A percentile compares a stretch with the other conserved stretches of the same genome.
These are phyloP conservation scores for Mus spicilegus DNA, from an alignment of 2,113 vertebrate genomes.

Conservation along the genomic window DNA sequence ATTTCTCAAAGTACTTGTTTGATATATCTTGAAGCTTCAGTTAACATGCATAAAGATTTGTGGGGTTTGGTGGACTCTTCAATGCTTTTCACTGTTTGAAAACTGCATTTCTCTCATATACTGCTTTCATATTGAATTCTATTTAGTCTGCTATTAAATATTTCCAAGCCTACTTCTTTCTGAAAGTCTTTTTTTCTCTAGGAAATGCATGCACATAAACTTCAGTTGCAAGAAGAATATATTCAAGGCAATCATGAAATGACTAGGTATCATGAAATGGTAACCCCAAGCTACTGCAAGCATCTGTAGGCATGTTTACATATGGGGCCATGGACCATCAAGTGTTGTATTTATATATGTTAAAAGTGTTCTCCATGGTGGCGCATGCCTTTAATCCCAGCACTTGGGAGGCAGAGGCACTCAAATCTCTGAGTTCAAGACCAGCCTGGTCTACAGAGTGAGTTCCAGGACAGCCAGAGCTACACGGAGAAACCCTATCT, in stretches of 20 bases:
- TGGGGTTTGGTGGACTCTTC: constrained; percentile 59
- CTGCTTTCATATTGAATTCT: constrained; percentile 80
- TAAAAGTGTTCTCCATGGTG: not conserved
- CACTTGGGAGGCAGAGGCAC: not conserved
- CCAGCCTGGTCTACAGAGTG: not conserved
- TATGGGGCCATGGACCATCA: not conserved
- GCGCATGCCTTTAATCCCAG: not conserved
- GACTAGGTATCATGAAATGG: not conserved
- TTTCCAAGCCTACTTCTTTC: constrained; percentile 65
- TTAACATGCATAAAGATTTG: constrained; percentile 55
- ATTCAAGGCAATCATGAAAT: not conserved
- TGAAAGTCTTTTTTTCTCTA: constrained; percentile 38
- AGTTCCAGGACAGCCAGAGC: not conserved
- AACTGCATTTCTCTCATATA: constrained; percentile 71
- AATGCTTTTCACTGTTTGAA: constrained; percentile 49
- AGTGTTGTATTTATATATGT: not conserved
- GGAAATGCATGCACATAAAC: constrained; percentile 5
- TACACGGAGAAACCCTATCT: not conserved
- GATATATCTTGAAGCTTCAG: constrained; percentile 63
- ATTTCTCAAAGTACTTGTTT: constrained; percentile 56
- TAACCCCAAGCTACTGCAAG: not conserved
- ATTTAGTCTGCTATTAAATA: constrained; percentile 82
- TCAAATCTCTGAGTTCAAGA: not conserved
- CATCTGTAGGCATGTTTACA: not conserved
- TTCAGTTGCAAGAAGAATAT: constrained; percentile 4